Evolutionary conservation across 92 coral and sea anemone genomes (phyloP), one percentile per base, ranked within the genome.

Genomic region (Ricordea florida): DNA sequence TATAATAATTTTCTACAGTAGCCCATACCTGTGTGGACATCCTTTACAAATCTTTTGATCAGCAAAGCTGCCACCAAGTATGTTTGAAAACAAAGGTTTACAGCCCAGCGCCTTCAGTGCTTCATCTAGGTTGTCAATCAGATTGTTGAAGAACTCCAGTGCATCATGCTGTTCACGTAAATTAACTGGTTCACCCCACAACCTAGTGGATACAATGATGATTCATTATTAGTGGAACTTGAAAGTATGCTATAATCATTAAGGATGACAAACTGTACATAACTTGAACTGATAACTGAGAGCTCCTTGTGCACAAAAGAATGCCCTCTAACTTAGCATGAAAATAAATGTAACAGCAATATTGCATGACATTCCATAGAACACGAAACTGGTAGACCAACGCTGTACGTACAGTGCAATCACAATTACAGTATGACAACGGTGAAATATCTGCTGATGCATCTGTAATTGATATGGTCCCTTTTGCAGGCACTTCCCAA

Each of bases 81-180:
- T 84, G 58, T 76, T 86, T 33, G 93, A 82, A 61, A 96, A 93
- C 61, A 89, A 52, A 4, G 99, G 97, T 0, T 96, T 93, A 10
- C 79, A 45, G 24, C 87, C 80, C 9, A 96, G 47, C 28, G 76
- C 77, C 86, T 96, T 96, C 43, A 96, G 52, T 0, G 97, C 97
- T 62, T 96, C 99, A 57, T 96, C 99, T 29, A 96, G 76, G 62
- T 92, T 96, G 69, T 96, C 99, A 8, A 96, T 90, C 74, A 96
- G 85, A 90, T 93, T 89, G 77, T 96, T 96, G 76, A 96, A 96
- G 60, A 96, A 96, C 81, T 96, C 99, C 53, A 96, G 45, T 3
- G 99, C 99, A 66, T 96, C 99, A 33, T 96, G 99, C 34, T 96
- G 99, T 61, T 96, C 99, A 5, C 99, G 97, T 48, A 96, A 96